Evolutionary conservation across 2,113 vertebrate species (phyloP).

Genomic region (Chunga burmeisteri): DNA sequence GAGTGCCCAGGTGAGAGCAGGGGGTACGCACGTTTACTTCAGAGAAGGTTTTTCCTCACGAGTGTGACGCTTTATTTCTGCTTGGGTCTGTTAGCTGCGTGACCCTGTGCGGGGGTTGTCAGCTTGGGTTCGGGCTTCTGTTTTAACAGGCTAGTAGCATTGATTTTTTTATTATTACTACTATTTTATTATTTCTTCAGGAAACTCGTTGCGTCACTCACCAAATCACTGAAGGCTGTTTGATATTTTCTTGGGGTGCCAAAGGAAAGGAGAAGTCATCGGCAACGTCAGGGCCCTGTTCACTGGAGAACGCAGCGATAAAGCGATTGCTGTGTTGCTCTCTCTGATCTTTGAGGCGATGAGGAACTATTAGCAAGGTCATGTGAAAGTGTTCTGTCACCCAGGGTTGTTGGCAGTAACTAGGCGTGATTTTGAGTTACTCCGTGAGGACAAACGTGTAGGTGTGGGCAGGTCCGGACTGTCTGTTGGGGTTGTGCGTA

Average conservation of each 20-base stretch:
- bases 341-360: not conserved
- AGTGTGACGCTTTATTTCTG: not conserved
- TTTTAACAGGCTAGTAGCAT: not conserved
- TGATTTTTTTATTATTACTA: not conserved
- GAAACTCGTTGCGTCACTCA: accelerated
- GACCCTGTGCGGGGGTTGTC: not conserved
- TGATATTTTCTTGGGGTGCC: not conserved
- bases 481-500: accelerated
- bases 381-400: not conserved
- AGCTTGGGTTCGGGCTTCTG: not conserved
- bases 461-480: not conserved
- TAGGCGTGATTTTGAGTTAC: not conserved
- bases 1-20: not conserved
- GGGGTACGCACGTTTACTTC: not conserved
- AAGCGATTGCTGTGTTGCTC: not conserved
- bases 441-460: not conserved
- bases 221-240: not conserved
- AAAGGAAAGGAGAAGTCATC: not conserved
- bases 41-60: not conserved
- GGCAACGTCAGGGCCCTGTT: not conserved
- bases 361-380: not conserved
- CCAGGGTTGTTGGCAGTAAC: not conserved
- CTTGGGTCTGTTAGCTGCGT: not conserved
- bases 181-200: not conserved
- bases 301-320: not conserved